phyloP scores from a whole-genome alignment of 2,797 vertebrate species.

The Myotis pilosus region DNA sequence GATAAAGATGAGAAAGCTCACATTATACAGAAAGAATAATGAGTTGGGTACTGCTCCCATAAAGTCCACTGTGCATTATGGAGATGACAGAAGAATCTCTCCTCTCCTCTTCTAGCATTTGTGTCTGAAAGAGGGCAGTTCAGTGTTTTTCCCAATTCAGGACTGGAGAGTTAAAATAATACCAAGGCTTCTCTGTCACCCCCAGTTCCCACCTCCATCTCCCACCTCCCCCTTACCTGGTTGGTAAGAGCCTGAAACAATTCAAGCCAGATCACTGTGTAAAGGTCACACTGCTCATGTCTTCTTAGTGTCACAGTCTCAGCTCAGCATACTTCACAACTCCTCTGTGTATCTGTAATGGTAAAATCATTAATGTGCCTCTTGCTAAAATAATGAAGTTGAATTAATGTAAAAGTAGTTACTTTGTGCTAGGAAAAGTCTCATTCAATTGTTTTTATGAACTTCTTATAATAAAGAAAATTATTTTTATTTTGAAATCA shows the following conservation, averaged over 20 bases:
- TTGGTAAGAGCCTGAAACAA: background rate
- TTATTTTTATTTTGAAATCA: constrained; percentile 29
- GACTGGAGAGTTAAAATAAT: background rate
- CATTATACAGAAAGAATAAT: background rate
- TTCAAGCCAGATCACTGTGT: background rate
- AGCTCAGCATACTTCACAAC: background rate
- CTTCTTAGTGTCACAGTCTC: background rate
- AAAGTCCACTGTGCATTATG: background rate
- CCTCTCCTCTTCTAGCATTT: background rate
- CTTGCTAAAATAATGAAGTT: constrained; percentile 36
- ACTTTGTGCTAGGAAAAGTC: constrained; percentile 18
- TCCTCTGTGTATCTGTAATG: background rate
- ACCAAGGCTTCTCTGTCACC: background rate
- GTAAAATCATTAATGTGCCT: background rate
- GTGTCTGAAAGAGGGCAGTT: background rate
- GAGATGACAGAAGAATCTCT: background rate
- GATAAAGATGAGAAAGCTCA: background rate
- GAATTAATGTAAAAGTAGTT: background rate
- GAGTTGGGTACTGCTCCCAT: background rate
- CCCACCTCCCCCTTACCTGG: background rate
- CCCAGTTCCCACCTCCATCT: background rate
- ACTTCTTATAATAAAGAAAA: constrained; percentile 44
- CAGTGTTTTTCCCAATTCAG: background rate
- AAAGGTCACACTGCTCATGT: background rate
- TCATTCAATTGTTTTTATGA: constrained; percentile 9